Evolutionary conservation across 2,113 vertebrate species (phyloP).

Genomic region (Thalassarche chlororhynchos): DNA sequence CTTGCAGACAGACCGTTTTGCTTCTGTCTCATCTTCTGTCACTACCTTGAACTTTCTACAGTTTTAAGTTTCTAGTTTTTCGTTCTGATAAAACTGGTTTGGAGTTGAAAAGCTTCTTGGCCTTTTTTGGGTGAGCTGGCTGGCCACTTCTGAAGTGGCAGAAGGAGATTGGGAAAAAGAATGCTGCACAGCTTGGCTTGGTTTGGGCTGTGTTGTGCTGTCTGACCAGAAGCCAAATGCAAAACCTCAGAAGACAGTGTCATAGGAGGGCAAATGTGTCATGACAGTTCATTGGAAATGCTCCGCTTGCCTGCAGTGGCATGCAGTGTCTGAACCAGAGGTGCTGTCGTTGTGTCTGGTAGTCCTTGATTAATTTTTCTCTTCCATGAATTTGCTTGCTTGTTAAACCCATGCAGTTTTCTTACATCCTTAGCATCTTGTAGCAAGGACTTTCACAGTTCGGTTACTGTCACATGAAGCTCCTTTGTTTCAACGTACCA

Average conservation of each 20-base stretch:
- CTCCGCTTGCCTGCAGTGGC: neutral
- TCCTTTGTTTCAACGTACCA: neutral
- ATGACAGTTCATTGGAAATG: neutral
- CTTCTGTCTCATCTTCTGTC: neutral
- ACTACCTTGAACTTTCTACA: neutral
- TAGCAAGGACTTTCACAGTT: neutral
- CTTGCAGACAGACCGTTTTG: neutral
- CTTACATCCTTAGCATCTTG: neutral
- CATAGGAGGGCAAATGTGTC: neutral
- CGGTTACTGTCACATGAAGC: neutral
- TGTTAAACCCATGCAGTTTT: neutral
- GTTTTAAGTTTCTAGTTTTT: neutral
- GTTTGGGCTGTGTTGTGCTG: neutral
- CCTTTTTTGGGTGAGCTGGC: neutral
- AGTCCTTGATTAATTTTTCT: neutral
- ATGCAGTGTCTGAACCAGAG: neutral
- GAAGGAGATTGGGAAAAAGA: too few species aligned
- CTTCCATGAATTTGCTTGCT: neutral
- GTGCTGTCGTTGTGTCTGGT: neutral
- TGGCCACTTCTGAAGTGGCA: too few species aligned
- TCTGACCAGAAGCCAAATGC: neutral
- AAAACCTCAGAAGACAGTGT: too few species aligned
- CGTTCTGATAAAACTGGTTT: neutral
- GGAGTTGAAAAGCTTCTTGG: neutral
- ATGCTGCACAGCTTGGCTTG: neutral